These are phyloP conservation scores for Thryonomys swinderianus DNA, from an alignment of 2,113 vertebrate genomes.

Conservation along the genomic window DNA sequence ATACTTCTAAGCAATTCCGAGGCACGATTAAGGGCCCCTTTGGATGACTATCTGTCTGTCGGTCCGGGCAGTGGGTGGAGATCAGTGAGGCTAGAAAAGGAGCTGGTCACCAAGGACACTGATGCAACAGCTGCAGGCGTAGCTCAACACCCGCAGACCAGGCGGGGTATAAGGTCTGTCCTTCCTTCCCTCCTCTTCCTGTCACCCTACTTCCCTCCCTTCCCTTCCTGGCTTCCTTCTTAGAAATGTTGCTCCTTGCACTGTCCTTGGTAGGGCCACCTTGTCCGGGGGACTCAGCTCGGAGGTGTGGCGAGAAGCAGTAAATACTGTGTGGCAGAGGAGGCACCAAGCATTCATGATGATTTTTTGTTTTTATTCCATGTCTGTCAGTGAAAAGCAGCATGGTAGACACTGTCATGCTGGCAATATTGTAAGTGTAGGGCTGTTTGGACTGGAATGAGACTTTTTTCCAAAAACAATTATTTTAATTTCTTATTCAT, in stretches of 20 bases:
- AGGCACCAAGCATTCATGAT: background rate
- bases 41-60: background rate
- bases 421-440: background rate
- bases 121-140: no score
- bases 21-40: background rate
- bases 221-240: background rate
- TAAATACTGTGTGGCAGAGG: background rate
- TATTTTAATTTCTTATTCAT: background rate
- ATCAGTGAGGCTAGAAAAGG: background rate
- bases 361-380: background rate
- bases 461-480: background rate
- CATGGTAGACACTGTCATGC: background rate
- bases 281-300: background rate
- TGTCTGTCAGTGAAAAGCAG: background rate
- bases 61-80: background rate
- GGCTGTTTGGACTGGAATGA: background rate
- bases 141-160: no score
- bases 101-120: background rate
- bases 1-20: background rate
- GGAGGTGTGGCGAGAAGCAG: background rate
- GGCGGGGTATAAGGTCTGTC: no score
- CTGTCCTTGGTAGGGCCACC: background rate
- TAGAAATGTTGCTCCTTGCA: background rate
- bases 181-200: no score
- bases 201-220: accelerated